A percentile compares a stretch with the other conserved stretches of the same genome.
Evolutionary conservation across 2,888 invertebrate genomes (phyloP).

Genomic region (Pyrocoelia pectoralis): DNA sequence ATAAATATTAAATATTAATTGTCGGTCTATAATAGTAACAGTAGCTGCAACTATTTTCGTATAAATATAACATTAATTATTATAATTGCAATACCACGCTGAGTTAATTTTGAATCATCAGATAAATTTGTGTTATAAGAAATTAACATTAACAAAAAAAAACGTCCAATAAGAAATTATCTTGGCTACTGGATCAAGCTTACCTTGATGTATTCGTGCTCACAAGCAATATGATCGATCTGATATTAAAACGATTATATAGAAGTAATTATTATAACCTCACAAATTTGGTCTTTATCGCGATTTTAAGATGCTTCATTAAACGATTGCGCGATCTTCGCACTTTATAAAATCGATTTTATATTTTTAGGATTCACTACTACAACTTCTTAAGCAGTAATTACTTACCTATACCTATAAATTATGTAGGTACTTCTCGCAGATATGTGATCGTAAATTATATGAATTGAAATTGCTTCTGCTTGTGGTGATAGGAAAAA

Average conservation of each 20-base stretch:
- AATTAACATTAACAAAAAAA: conserved; percentile 15
- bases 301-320: conserved; percentile 16
- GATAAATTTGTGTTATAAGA: conserved; percentile 19
- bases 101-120: conserved; percentile 26
- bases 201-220: conserved; percentile 33
- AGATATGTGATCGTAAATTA: not conserved
- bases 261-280: conserved; percentile 29
- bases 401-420: not conserved
- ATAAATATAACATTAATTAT: conserved; percentile 25
- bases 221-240: conserved; percentile 34
- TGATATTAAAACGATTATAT: conserved; percentile 24
- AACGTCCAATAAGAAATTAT: conserved; percentile 24
- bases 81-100: conserved; percentile 24
- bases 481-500: not conserved
- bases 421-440: not conserved
- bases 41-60: conserved; percentile 5
- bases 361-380: no score
- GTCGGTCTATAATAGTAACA: conserved; percentile 6
- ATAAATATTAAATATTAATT: conserved; percentile 3
- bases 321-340: not conserved
- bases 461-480: not conserved
- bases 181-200: conserved; percentile 24
- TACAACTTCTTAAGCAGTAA: not conserved
- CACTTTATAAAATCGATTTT: conserved; percentile 6
- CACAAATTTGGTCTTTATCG: conserved; percentile 38